phyloP scores from a whole-genome alignment of 2,113 vertebrate species.

The Microcebus lehilahytsara region DNA sequence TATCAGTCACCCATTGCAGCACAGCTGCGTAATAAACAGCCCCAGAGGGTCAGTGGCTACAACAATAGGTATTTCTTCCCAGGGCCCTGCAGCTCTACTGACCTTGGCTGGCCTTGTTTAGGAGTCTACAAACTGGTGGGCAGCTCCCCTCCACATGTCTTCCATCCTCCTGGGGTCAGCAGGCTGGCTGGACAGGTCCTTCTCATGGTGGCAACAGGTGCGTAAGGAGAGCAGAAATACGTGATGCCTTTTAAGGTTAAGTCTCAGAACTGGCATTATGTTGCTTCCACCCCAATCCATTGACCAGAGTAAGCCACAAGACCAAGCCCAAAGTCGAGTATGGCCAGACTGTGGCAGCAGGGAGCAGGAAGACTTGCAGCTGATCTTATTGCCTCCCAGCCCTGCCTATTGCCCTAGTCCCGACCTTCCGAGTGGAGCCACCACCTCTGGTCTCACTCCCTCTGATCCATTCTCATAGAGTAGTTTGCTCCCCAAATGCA shows the following conservation, averaged over 20 bases:
- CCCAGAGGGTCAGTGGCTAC: not conserved
- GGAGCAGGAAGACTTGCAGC: not conserved
- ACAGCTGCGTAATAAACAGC: not conserved
- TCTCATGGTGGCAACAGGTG: not conserved
- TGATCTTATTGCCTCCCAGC: not conserved
- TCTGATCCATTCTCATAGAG: not conserved
- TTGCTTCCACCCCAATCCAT: too few relatives aligned
- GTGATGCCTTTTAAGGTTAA: not conserved
- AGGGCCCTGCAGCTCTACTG: not conserved
- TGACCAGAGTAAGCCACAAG: not conserved
- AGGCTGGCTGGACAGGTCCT: not conserved
- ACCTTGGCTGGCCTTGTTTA: not conserved
- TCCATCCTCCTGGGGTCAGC: not conserved
- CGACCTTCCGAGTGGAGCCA: too few relatives aligned
- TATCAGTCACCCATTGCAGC: not conserved
- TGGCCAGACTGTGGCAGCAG: not conserved
- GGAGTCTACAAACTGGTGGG: not conserved
- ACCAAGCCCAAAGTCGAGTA: not conserved
- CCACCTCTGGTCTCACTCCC: not conserved
- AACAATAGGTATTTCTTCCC: not conserved
- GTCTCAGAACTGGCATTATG: not conserved
- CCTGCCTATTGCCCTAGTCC: not conserved
- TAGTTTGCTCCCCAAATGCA: not conserved
- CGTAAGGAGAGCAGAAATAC: not conserved
- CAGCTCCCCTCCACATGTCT: not conserved